Base-by-base conservation (phyloP, 2,113 vertebrate genomes). In the Stictonetta naevosa region DNA sequence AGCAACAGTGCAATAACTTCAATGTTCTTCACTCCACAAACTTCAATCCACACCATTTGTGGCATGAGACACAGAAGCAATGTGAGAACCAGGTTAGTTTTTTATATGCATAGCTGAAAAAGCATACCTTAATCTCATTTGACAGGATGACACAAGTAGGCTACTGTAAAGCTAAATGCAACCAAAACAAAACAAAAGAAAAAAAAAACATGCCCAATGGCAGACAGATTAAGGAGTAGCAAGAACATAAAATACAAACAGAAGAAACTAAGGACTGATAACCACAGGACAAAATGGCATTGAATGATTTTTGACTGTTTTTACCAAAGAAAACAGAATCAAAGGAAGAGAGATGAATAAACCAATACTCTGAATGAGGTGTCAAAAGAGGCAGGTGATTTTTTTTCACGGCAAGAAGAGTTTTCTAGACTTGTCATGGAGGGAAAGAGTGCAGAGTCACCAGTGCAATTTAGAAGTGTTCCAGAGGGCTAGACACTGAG, bases 121-220 rank as follows among this genome's bases (percentile, higher is more conserved):
- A 88, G 26, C 63, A 53, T 38, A 78, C 34, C 53, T 88, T 81
- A 58, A 78, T 90, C 59, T 94, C 20, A 21, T 90, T 90, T 96
- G 83, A 33, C 52, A 72, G 58, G 52, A 38, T 88, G 90, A 88
- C 66, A 88, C 42, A 94, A 93, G 58, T 64, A 86, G 83, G 88
- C 52, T 96, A 33, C 38, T 88, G 76, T 81, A 75, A 78, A 82
- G 42, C 60, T 88, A 93, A 90, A 71, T 81, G 68, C 52, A 63
- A 59, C 46, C 28, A 84, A 18, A 48, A 3, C 0, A 13, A 31
- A 64, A 63, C 16, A 44, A 18, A 48, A 3, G 0, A 15, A 31
- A 60, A 63, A 19, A 46, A 44, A 50, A 83, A 4, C 1, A 50
- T 50, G 68, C 29, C 33, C 64, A 84, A 38, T 62, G 20, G 22